These are phyloP conservation scores for Pseudomyrmex dendroicus DNA, from an alignment of 1,140 invertebrate species.

Conservation along the genomic window DNA sequence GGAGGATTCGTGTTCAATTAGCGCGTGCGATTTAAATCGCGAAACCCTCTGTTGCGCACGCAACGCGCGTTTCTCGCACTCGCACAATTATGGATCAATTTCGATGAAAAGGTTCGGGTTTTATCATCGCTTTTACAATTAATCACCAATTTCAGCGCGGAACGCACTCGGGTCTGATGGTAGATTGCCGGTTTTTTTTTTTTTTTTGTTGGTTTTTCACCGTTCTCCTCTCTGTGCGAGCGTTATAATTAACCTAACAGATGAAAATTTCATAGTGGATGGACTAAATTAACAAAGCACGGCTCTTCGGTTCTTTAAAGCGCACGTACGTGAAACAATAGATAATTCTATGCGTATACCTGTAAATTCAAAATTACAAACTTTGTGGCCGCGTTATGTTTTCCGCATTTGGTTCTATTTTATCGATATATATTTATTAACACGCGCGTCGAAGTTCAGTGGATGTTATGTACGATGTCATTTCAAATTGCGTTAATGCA, in stretches of 20 bases:
- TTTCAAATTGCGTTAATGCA: neutral
- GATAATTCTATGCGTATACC: neutral
- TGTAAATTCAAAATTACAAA: neutral
- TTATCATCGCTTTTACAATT: constrained; percentile 52
- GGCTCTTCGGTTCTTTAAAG: neutral
- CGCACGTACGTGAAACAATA: neutral
- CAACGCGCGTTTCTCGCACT: neutral
- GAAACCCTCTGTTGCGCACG: constrained; percentile 54
- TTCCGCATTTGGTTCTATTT: neutral
- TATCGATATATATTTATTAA: neutral
- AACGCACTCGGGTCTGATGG: neutral
- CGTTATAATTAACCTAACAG: constrained; percentile 46
- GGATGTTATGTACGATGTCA: neutral
- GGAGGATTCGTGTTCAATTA: constrained; percentile 45
- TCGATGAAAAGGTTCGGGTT: constrained; percentile 32
- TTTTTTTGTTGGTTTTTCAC: constrained; percentile 3
- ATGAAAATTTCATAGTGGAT: constrained; percentile 35
- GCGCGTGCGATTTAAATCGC: constrained; percentile 61
- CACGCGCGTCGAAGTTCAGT: neutral
- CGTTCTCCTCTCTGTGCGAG: neutral
- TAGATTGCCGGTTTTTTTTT: neutral
- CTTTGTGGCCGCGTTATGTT: constrained; percentile 7
- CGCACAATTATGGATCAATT: constrained; percentile 50
- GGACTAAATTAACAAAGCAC: constrained; percentile 11
- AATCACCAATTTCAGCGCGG: constrained; percentile 32